phyloP scores from a whole-genome alignment of 2,888 invertebrate genomes.

The Corbicula japonica region DNA sequence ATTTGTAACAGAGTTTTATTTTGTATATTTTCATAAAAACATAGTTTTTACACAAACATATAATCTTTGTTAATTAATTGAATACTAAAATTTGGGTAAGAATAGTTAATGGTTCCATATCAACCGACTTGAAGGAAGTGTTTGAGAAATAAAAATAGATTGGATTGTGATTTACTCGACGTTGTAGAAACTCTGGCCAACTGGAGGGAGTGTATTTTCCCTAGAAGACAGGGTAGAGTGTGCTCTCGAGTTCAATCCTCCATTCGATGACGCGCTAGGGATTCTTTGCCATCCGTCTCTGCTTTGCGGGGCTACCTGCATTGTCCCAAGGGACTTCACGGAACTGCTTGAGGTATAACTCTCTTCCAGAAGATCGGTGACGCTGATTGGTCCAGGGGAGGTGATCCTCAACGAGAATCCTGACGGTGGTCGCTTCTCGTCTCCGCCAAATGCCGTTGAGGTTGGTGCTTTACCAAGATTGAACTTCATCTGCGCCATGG shows the following conservation, averaged over 20 bases:
- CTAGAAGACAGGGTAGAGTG: conserved; percentile 10
- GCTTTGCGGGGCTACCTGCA: too few relatives aligned
- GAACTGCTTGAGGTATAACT: too few relatives aligned
- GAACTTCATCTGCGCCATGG: conserved; percentile 20
- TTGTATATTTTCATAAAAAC: too few relatives aligned
- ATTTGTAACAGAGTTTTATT: too few relatives aligned
- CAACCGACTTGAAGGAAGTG: too few relatives aligned
- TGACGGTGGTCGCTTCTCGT: conserved; percentile 15
- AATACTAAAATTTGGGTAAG: too few relatives aligned
- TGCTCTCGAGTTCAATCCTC: conserved; percentile 4
- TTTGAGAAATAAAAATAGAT: not conserved
- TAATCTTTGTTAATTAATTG: too few relatives aligned
- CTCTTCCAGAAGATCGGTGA: not conserved
- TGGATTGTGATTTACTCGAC: conserved; percentile 28
- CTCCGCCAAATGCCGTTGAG: conserved; percentile 5
- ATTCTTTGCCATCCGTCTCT: too few relatives aligned
- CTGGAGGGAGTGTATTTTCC: conserved; percentile 45
- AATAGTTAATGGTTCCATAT: too few relatives aligned
- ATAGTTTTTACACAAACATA: too few relatives aligned
- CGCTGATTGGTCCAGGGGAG: conserved; percentile 18
- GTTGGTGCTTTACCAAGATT: conserved; percentile 21
- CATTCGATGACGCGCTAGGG: not conserved
- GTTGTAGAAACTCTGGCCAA: conserved; percentile 33
- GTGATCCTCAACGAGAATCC: conserved; percentile 31
- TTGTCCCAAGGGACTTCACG: too few relatives aligned